phyloP scores from a whole-genome alignment of 2,888 invertebrate species.

The Ophion ellenae region DNA sequence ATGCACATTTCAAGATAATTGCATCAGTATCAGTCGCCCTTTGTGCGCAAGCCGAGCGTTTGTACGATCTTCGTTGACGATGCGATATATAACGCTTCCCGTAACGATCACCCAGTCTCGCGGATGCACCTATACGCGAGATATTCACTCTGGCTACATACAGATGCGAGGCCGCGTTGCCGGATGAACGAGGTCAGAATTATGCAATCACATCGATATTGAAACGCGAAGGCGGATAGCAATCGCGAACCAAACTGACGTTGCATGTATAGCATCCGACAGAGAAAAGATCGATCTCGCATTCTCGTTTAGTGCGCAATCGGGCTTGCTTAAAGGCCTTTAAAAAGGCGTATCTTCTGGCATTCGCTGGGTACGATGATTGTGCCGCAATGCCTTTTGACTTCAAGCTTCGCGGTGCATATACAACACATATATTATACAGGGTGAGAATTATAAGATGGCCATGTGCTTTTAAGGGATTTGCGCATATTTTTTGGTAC shows the following conservation, averaged over 20 bases:
- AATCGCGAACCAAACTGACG: constrained; percentile 1
- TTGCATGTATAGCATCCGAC: neutral
- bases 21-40: constrained; percentile 18
- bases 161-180: neutral
- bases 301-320: neutral
- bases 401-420: neutral
- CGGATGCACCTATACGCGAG: neutral
- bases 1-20: constrained; percentile 29
- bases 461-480: too few relatives aligned
- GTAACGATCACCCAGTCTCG: neutral
- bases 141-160: neutral
- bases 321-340: neutral
- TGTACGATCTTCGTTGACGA: constrained; percentile 2
- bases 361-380: neutral
- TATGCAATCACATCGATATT: constrained; percentile 38
- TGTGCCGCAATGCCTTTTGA: neutral
- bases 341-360: neutral
- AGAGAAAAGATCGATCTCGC: constrained; percentile 13
- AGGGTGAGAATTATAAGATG: too few relatives aligned
- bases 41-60: constrained; percentile 10
- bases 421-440: too few relatives aligned
- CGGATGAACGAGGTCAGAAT: constrained; percentile 28
- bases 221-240: neutral
- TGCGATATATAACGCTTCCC: constrained; percentile 14
- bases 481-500: too few relatives aligned